These are phyloP conservation scores for Colinus virginianus DNA, from an alignment of 2,113 vertebrate species.

Conservation along the genomic window DNA sequence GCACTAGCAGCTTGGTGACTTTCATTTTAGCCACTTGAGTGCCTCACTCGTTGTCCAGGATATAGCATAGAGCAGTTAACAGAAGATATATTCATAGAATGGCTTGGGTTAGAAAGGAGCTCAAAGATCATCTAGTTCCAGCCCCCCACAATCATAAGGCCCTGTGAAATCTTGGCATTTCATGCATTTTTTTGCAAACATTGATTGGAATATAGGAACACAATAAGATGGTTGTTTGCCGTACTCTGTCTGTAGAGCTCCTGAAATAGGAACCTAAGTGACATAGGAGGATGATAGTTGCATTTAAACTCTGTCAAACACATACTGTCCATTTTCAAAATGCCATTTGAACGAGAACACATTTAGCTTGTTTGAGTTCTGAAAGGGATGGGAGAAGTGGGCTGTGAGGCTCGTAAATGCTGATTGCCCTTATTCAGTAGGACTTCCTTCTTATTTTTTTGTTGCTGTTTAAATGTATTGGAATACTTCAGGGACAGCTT, in stretches of 20 bases:
- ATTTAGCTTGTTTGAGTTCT: neutral
- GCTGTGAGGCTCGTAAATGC: slow-evolving; percentile 18
- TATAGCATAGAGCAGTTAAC: neutral
- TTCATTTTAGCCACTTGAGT: neutral
- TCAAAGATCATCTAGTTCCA: no score
- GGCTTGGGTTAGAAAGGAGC: no score
- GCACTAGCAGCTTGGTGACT: neutral
- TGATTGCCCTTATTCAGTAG: slow-evolving; percentile 3
- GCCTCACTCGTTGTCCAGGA: neutral
- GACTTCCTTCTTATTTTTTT: neutral
- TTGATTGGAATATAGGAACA: neutral
- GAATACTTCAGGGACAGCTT: neutral
- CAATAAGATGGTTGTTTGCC: neutral
- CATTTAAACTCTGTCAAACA: neutral
- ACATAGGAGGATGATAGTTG: neutral
- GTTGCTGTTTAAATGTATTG: neutral
- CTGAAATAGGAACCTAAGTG: neutral
- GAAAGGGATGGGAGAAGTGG: slow-evolving; percentile 31
- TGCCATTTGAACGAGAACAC: slow-evolving; percentile 14
- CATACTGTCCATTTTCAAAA: slow-evolving; percentile 16
- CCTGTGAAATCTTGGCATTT: neutral
- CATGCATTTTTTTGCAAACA: neutral
- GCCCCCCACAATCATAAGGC: neutral
- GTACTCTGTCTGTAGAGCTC: neutral
- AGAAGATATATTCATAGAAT: neutral